phyloP scores from a whole-genome alignment of 1,140 invertebrate species.

The Fragariocoptes setiger region DNA sequence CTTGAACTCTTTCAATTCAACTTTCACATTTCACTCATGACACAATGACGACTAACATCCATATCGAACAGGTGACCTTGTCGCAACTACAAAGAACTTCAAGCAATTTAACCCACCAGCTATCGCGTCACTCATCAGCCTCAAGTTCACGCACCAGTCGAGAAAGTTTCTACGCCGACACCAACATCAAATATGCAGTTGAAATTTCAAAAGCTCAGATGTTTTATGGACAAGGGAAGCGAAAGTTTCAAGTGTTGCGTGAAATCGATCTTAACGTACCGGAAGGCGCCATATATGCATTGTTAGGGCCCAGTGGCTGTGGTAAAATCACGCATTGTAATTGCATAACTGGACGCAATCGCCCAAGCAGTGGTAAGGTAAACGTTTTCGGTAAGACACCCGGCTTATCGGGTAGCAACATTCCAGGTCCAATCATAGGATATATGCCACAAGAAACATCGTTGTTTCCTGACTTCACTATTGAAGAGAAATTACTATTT shows the following conservation, averaged over 20 bases:
- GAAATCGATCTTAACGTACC: slow-evolving; percentile 9
- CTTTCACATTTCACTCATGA: too few relatives aligned
- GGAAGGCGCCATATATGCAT: slow-evolving; percentile 9
- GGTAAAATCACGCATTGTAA: slow-evolving; percentile 9
- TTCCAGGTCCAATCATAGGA: slow-evolving; percentile 18
- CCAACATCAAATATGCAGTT: slow-evolving; percentile 7
- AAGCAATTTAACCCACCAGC: too few relatives aligned
- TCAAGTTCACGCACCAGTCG: neutral
- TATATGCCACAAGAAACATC: slow-evolving; percentile 20
- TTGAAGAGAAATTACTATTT: slow-evolving; percentile 16
- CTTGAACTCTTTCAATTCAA: too few relatives aligned
- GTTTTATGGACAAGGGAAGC: slow-evolving; percentile 10
- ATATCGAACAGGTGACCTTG: too few relatives aligned
- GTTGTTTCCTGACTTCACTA: slow-evolving; percentile 16
- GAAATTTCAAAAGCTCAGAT: slow-evolving; percentile 8
- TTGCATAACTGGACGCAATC: slow-evolving; percentile 6
- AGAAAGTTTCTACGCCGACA: slow-evolving; percentile 1
- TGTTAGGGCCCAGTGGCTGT: slow-evolving; percentile 10
- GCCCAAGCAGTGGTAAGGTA: slow-evolving; percentile 4
- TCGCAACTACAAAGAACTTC: too few relatives aligned
- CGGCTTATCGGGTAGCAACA: neutral
- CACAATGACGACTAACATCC: too few relatives aligned
- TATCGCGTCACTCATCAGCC: too few relatives aligned
- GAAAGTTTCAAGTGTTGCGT: slow-evolving; percentile 5
- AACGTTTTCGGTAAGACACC: slow-evolving; percentile 3